Base-by-base conservation (phyloP, 2,888 invertebrate species). In the Arenicola marina region DNA sequence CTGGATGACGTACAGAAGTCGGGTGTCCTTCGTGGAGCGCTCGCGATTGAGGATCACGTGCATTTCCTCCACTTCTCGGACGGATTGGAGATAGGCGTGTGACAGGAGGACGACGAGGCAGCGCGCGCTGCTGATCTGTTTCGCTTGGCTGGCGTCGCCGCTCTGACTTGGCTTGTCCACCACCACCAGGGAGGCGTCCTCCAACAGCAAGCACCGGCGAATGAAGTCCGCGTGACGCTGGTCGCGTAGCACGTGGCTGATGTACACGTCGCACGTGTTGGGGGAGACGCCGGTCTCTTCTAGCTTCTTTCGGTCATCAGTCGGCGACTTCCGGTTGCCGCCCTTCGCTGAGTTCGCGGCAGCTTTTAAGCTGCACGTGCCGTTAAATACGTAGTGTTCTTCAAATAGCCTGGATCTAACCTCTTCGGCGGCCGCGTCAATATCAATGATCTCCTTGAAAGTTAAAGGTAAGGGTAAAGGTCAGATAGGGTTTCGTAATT, bases 51-150 rank as follows among this genome's bases (percentile, higher is more conserved):
- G 66, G 4, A 75, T 74, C 1, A 77, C 65, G 56, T 76, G 75
- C 2, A 80, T 72, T 59, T 79, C 77, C 34, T 79, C 75, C 59
- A 76, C 66, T 15, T 74, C 72, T 46, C 72, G 66, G 15, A 62
- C 56, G 7, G 75, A 74, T n/a, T 65, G 51, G 2, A 76, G 43
- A 51, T 73, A 77, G 18, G 74, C 70, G 18, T 72, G 62, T 0
- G 78, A 78, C 7, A 80, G 59, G 31, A 80, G 69, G 24, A 76
- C 57, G 2, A 80, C 74, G 21, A 79, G 70, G 45, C 70, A 66
- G 38, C 67, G 66, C 2, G 78, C 75, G 7, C 63, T 63, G 51
- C 78, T 76, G 24, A 65, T 31, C 43, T 34, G 58, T 46, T 28
- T 31, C 11, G 34, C 26, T 18, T 54, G 43, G 24, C 51, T 34